Conservation (phyloP, 2,888 invertebrate genomes). For the Drosophila mercatorum region DNA sequence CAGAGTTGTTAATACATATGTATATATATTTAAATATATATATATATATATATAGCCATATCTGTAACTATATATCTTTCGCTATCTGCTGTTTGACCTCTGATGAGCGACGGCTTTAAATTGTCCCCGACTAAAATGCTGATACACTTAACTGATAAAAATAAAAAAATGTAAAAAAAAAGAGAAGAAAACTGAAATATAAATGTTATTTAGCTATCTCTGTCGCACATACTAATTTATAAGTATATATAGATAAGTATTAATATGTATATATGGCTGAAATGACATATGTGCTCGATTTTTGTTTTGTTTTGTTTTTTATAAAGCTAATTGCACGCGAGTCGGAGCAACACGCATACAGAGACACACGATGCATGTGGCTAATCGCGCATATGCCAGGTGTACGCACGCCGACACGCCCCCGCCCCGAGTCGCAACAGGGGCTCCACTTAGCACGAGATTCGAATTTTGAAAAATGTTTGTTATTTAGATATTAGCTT, state of each 20-base stretch:
- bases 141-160: conserved; percentile 68
- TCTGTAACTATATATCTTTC: conserved; percentile 25
- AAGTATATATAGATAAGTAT: conserved; percentile 45
- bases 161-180: background rate
- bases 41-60: conserved; percentile 13
- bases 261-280: conserved; percentile 43
- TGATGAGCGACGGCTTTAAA: conserved; percentile 53
- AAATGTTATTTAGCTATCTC: conserved; percentile 5
- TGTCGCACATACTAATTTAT: conserved; percentile 16
- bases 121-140: conserved; percentile 54
- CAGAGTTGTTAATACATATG: background rate
- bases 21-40: background rate
- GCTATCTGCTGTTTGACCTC: conserved; percentile 53
- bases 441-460: conserved; percentile 48
- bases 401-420: conserved; percentile 10
- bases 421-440: background rate
- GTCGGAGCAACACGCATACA: conserved; percentile 13
- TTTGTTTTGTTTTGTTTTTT: conserved; percentile 15
- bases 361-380: conserved; percentile 3
- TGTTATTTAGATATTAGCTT: conserved; percentile 30
- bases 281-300: conserved; percentile 56
- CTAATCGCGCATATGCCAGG: conserved; percentile 38
- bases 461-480: conserved; percentile 52
- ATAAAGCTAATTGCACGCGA: conserved; percentile 71
- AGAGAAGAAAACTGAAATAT: conserved; percentile 1